Evolutionary conservation across 2,888 invertebrate species (phyloP).

Genomic region (Metellina segmentata): DNA sequence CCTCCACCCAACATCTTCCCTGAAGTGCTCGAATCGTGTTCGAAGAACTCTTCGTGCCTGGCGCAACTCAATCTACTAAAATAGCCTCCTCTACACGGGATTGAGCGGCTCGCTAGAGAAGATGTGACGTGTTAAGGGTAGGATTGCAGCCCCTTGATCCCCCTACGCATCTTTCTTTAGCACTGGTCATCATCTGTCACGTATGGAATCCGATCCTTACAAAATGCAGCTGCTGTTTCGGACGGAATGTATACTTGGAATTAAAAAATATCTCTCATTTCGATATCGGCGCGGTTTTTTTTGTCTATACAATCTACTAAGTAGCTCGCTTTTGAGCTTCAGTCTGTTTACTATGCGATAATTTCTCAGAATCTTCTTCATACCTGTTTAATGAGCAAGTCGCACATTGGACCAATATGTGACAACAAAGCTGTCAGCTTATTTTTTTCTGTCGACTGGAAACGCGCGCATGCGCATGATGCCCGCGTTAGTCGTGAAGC

Average conservation of each 20-base stretch:
- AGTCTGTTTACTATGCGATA: neutral
- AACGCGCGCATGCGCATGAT: no score
- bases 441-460: no score
- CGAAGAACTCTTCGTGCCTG: conserved; percentile 13
- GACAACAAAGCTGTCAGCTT: no score
- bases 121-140: conserved; percentile 38
- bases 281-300: neutral
- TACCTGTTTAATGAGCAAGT: neutral
- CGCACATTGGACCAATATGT: no score
- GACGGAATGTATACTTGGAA: neutral
- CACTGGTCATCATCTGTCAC: conserved; percentile 54
- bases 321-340: neutral
- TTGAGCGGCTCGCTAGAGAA: conserved; percentile 42
- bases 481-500: no score
- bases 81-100: conserved; percentile 11
- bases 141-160: conserved; percentile 53
- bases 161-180: conserved; percentile 48
- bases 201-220: conserved; percentile 47
- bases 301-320: neutral
- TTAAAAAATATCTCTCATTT: neutral
- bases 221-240: conserved; percentile 56
- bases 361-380: neutral
- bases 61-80: conserved; percentile 43
- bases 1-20: conserved; percentile 28
- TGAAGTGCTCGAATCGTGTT: neutral